Percentiles rank a stretch among this genome's conserved stretches.
These are phyloP conservation scores for Melinaea marsaeus DNA, from an alignment of 2,888 invertebrate species.

Conservation along the genomic window DNA sequence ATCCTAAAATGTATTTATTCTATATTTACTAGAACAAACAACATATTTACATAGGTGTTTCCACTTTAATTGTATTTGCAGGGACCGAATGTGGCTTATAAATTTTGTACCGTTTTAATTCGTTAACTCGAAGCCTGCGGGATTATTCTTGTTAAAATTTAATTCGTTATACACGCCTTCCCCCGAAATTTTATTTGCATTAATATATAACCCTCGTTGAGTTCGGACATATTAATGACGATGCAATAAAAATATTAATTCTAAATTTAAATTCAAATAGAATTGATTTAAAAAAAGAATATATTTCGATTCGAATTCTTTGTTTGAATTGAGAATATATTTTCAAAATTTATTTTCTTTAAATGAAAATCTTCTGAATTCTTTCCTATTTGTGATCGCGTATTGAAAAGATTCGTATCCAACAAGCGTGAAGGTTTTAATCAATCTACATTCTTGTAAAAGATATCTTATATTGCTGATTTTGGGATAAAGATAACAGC, in stretches of 20 bases:
- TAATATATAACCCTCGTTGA: conserved; percentile 19
- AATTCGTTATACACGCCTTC: conserved; percentile 25
- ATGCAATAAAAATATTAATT: not conserved
- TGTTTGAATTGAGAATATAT: too few relatives aligned
- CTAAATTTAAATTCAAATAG: too few relatives aligned
- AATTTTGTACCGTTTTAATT: conserved; percentile 32
- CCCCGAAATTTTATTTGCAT: conserved; percentile 21
- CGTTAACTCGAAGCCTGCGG: conserved; percentile 26
- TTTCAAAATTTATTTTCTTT: conserved; percentile 1
- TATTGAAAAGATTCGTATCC: conserved; percentile 6
- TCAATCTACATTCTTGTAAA: conserved; percentile 21
- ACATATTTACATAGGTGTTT: conserved; percentile 11
- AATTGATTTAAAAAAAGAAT: too few relatives aligned
- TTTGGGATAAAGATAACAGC: conserved; percentile 4
- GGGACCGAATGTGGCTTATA: conserved; percentile 29
- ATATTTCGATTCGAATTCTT: too few relatives aligned
- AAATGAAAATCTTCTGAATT: conserved; percentile 14
- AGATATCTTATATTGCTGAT: conserved; percentile 10
- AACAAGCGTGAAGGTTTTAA: conserved; percentile 21
- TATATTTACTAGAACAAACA: not conserved
- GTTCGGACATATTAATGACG: not conserved
- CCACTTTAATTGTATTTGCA: conserved; percentile 25
- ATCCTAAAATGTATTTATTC: conserved; percentile 3
- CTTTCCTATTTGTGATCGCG: not conserved
- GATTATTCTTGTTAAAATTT: conserved; percentile 31